phyloP scores from a whole-genome alignment of 2,797 vertebrate genomes.

The Halcyon chelicuti region DNA sequence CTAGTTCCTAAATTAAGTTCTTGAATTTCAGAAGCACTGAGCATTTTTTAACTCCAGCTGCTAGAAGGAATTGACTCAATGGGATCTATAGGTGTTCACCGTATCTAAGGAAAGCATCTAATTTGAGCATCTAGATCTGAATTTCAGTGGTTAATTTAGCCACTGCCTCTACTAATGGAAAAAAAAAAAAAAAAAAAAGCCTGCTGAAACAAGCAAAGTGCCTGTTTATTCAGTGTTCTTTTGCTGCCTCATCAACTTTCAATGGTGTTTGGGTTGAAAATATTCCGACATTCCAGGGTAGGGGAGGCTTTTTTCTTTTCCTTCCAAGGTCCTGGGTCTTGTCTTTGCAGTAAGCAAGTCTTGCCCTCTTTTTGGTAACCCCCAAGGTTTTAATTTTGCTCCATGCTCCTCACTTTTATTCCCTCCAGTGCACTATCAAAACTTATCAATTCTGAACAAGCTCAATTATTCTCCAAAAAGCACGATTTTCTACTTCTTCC shows the following conservation, averaged over 20 bases:
- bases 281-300: neutral
- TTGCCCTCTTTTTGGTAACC: neutral
- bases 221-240: neutral
- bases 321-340: neutral
- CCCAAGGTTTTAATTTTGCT: neutral
- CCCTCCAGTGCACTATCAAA: neutral
- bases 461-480: neutral
- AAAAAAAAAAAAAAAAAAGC: neutral
- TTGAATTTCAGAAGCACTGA: neutral
- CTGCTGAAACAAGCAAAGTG: neutral
- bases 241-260: neutral
- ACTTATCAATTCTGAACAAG: accelerated
- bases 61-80: neutral
- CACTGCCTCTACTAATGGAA: neutral
- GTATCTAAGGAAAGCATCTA: neutral
- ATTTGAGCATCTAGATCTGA: neutral
- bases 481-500: neutral
- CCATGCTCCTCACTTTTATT: neutral
- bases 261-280: neutral
- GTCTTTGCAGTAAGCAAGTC: neutral
- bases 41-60: neutral
- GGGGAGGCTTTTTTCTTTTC: neutral
- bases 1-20: neutral
- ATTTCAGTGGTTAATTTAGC: neutral
- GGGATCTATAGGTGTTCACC: neutral